Conservation (phyloP, 2,797 vertebrate species). For the Takifugu rubripes region DNA sequence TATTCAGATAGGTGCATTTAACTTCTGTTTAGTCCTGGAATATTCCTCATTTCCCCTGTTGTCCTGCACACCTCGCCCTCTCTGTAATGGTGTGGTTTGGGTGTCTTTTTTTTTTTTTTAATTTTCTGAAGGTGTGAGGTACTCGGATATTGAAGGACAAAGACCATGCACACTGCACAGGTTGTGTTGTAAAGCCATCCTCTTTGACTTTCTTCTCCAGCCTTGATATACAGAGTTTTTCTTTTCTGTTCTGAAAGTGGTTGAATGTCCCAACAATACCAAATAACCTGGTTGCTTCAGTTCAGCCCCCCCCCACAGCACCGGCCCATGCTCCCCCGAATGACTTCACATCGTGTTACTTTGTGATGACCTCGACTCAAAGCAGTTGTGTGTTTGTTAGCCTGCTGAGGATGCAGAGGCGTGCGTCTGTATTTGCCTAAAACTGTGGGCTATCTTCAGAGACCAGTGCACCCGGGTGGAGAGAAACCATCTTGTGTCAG, state of each 20-base stretch:
- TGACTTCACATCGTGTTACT: constrained; percentile 70
- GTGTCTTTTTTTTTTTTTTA: constrained; percentile 3
- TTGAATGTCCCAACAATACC: constrained; percentile 74
- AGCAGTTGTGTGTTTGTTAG: constrained; percentile 34
- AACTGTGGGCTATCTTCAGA: constrained; percentile 48
- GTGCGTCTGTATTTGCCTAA: constrained; percentile 54
- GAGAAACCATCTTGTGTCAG: constrained; percentile 60
- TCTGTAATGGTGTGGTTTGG: constrained; percentile 14
- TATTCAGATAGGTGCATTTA: constrained; percentile 21
- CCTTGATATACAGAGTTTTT: constrained; percentile 32
- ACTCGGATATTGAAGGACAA: constrained; percentile 66
- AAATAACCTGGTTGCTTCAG: constrained; percentile 67
- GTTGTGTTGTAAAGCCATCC: constrained; percentile 56
- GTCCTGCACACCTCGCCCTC: constrained; percentile 35
- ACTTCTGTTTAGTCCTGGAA: constrained; percentile 46
- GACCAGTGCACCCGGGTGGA: constrained; percentile 61
- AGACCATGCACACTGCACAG: constrained; percentile 61
- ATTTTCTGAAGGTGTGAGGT: constrained; percentile 55
- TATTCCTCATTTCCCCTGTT: constrained; percentile 16
- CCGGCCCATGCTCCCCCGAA: constrained; percentile 36
- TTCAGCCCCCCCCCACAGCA: constrained; percentile 33
- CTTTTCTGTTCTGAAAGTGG: constrained; percentile 10
- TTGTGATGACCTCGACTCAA: constrained; percentile 59
- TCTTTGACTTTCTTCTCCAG: constrained; percentile 44
- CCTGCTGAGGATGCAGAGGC: constrained; percentile 66